Evolutionary conservation across 2,888 invertebrate species (phyloP).

Genomic region (Chymomyza procnemis): DNA sequence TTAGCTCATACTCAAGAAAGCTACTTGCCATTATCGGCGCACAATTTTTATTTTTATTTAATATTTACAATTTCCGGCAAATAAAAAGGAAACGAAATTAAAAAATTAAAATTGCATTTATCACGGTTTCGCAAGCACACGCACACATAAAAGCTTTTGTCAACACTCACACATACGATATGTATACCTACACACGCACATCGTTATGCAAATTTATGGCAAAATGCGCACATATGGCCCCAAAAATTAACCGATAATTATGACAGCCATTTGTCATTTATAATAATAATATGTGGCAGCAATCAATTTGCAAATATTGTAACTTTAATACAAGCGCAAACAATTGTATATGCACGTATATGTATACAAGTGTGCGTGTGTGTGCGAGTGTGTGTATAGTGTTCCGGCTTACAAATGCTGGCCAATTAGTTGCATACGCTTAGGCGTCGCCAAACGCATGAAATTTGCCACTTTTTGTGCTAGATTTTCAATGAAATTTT

Average conservation of each 20-base stretch:
- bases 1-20: background rate
- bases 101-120: conserved; percentile 19
- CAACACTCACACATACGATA: conserved; percentile 29
- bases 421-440: conserved; percentile 38
- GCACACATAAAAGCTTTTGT: conserved; percentile 25
- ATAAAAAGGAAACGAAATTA: background rate
- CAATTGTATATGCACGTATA: conserved; percentile 39
- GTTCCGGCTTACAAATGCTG: background rate
- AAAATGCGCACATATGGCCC: conserved; percentile 61
- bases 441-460: conserved; percentile 1
- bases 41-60: background rate
- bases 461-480: background rate
- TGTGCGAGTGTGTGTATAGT: background rate
- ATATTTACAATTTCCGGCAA: background rate
- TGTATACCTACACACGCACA: background rate
- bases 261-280: conserved; percentile 62
- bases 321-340: conserved; percentile 37
- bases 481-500: conserved; percentile 25
- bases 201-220: conserved; percentile 16
- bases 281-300: conserved; percentile 49
- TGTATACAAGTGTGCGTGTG: background rate
- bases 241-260: conserved; percentile 70
- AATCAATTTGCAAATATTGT: conserved; percentile 37
- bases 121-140: background rate
- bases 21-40: too few relatives aligned